Percentiles rank a stretch among this genome's conserved stretches.
Conservation (phyloP, 1,140 invertebrate species). For the Plutomurus gul region DNA sequence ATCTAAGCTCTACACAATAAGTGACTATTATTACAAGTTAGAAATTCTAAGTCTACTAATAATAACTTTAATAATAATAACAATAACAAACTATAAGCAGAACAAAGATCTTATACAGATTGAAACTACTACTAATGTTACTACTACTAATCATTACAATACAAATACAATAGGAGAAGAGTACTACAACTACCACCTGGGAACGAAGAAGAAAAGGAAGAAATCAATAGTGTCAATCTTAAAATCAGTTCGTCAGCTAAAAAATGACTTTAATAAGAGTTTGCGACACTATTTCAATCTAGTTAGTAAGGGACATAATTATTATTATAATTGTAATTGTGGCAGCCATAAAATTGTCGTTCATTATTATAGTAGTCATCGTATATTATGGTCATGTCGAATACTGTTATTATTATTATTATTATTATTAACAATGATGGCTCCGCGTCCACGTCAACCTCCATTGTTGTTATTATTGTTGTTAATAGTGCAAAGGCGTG, state of each 20-base stretch:
- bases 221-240: constrained; percentile 15
- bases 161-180: not conserved
- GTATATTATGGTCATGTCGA: not conserved
- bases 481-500: constrained; percentile 2
- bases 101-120: constrained; percentile 30
- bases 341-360: constrained; percentile 19
- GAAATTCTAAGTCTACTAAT: not conserved
- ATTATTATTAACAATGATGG: too few species aligned
- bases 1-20: constrained; percentile 2
- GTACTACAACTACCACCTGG: too few species aligned
- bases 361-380: constrained; percentile 4
- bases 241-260: constrained; percentile 17
- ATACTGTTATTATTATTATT: too few species aligned
- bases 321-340: not conserved
- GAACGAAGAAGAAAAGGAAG: too few species aligned
- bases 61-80: not conserved
- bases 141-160: not conserved
- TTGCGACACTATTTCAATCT: constrained; percentile 5
- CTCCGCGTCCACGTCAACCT: constrained; percentile 3
- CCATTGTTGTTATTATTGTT: constrained; percentile 22
- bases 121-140: constrained; percentile 21
- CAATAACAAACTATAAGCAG: not conserved
- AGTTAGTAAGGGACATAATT: not conserved
- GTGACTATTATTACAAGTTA: constrained; percentile 20
- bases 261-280: constrained; percentile 14